Conservation (phyloP, 1,140 invertebrate species). For the Coelopa frigida region DNA sequence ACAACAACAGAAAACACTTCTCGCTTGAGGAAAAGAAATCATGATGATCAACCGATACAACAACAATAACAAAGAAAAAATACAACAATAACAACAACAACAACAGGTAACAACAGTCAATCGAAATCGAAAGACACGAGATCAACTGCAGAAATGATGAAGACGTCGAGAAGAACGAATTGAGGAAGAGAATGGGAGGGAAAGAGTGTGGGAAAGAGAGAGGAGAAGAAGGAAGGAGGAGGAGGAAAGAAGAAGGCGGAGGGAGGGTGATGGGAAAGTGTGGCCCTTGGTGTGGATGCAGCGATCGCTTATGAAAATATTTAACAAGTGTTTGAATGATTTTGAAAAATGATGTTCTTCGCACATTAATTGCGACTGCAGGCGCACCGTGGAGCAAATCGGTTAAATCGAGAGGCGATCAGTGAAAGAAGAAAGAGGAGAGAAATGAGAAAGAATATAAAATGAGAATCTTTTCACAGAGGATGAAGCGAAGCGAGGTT, state of each 20-base stretch:
- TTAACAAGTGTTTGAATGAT: conserved; percentile 18
- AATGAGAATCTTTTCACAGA: too few species aligned
- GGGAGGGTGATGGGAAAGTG: too few species aligned
- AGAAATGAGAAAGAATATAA: too few species aligned
- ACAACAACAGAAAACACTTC: conserved; percentile 2
- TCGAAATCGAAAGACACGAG: conserved; percentile 6
- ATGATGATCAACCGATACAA: background rate
- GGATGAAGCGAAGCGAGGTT: too few species aligned
- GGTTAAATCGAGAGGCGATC: too few species aligned
- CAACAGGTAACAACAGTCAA: conserved; percentile 9
- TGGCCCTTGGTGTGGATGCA: too few species aligned
- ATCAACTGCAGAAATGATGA: conserved; percentile 3
- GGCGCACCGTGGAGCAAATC: too few species aligned
- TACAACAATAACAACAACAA: conserved; percentile 11
- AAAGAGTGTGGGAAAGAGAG: too few species aligned
- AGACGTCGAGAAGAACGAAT: background rate
- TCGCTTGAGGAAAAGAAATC: too few species aligned
- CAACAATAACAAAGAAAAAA: conserved; percentile 4
- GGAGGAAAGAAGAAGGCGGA: background rate
- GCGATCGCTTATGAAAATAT: conserved; percentile 15
- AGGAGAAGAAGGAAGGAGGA: background rate
- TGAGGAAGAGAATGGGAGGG: background rate
- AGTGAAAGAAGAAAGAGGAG: too few species aligned
- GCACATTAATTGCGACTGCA: too few species aligned
- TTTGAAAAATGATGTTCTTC: conserved; percentile 19